These are phyloP conservation scores for Zosterops lateralis DNA, from an alignment of 2,113 vertebrate genomes.

Conservation along the genomic window DNA sequence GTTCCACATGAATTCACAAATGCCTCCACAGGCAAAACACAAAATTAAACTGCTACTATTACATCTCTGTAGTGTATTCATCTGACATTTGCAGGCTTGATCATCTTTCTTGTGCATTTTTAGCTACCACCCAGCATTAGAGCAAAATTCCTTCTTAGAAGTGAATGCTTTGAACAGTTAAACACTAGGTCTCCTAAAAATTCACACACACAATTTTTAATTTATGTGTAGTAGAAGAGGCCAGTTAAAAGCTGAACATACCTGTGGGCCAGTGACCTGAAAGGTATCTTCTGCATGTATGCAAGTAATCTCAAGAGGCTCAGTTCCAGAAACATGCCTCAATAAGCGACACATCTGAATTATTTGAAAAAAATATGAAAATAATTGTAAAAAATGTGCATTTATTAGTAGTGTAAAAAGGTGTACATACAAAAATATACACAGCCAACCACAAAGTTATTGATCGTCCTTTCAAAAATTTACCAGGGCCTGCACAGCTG, in stretches of 20 bases:
- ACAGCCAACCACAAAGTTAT: neutral
- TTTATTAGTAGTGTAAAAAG: neutral
- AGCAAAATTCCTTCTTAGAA: neutral
- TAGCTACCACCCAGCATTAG: neutral
- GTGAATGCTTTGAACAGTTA: neutral
- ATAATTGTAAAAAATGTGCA: neutral
- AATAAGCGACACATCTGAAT: slow-evolving; percentile 87
- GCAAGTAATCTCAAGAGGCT: slow-evolving; percentile 95
- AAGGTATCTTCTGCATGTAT: slow-evolving; percentile 96
- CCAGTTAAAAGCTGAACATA: slow-evolving; percentile 56
- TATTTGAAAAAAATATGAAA: neutral
- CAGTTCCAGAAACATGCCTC: slow-evolving; percentile 92
- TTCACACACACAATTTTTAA: neutral
- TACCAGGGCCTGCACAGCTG: neutral
- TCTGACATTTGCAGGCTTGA: neutral
- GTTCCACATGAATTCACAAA: neutral
- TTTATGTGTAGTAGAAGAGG: neutral
- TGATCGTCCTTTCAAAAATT: neutral
- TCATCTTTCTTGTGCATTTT: neutral
- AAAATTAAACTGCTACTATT: neutral
- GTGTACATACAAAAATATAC: neutral
- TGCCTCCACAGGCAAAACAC: neutral
- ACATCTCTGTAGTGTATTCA: neutral
- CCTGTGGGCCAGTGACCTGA: slow-evolving; percentile 96
- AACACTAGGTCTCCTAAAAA: neutral